Base-by-base conservation (phyloP, 2,113 vertebrate genomes). In the Monarcha castaneiventris region DNA sequence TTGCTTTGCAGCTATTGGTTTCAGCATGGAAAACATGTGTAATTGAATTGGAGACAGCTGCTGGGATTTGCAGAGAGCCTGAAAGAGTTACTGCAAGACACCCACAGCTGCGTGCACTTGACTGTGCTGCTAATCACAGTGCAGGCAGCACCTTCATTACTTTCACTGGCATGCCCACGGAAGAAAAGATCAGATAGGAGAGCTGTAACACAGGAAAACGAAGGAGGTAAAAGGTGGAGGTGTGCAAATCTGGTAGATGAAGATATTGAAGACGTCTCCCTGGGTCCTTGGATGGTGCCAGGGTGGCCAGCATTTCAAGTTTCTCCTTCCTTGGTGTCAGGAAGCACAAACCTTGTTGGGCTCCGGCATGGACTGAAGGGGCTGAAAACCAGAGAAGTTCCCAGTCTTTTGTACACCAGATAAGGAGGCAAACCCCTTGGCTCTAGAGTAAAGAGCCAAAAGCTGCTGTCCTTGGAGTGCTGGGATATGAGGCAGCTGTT, bases 1-100 rank as follows among this genome's bases (percentile, higher is more conserved):
- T 80, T 82, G 18, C 74, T 87, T 63, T 85, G n/a, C 41, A 87
- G 35, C 37, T 54, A 19, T 26, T 59, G 59, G n/a, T 58, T 74
- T 73, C 75, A 67, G 76, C 39, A 41, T 3, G 18, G 55, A 80
- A 83, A 72, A 62, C 35, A 13, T 1, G 7, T 88, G 59, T 59
- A 44, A 86, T 10, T 30, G 55, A 68, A 74, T 16, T 33, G 39
- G 55, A 67, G 76, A n/a, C 41, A 80, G 67, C 83, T 84, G 79
- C 68, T 62, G 41, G 83, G 68, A 51, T 81, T 51, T 93, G 90
- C 75, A 84, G 69, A 90, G 94, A 90, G 89, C 79, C 86, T 74
- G 63, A 55, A 89, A 90, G 46, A 72, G 68, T 81, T 59, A 20
- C 76, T 69, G 72, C 26, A 32, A 51, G 84, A 35, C 15, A 11